These are phyloP conservation scores for Pyrocoelia pectoralis DNA, from an alignment of 2,888 invertebrate species.

Conservation along the genomic window DNA sequence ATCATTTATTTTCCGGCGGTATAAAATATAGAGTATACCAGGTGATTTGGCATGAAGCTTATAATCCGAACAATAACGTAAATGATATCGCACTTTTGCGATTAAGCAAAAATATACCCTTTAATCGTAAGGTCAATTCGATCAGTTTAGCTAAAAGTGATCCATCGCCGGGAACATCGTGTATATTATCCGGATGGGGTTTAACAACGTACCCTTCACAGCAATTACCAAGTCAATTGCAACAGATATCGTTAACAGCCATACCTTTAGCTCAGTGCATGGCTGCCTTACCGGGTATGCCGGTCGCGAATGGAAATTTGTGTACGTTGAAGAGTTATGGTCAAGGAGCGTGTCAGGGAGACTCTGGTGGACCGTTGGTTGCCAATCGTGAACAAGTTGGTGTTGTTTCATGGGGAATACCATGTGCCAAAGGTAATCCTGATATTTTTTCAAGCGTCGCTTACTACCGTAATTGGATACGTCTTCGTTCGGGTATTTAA, in stretches of 20 bases:
- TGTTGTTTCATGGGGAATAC: slow-evolving; percentile 65
- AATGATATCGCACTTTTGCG: slow-evolving; percentile 42
- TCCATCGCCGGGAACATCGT: slow-evolving; percentile 13
- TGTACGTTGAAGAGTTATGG: slow-evolving; percentile 67
- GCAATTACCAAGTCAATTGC: slow-evolving; percentile 62
- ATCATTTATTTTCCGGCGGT: slow-evolving; percentile 60
- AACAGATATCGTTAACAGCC: slow-evolving; percentile 63
- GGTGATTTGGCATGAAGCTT: slow-evolving; percentile 60
- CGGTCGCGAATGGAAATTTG: slow-evolving; percentile 63
- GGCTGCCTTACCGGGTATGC: slow-evolving; percentile 36
- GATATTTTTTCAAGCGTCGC: slow-evolving; percentile 64
- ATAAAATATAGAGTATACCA: slow-evolving; percentile 54
- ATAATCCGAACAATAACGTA: slow-evolving; percentile 47
- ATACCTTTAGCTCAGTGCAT: slow-evolving; percentile 63
- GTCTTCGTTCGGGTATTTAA: slow-evolving; percentile 13
- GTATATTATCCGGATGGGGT: slow-evolving; percentile 39
- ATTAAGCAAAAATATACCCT: slow-evolving; percentile 20
- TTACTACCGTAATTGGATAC: slow-evolving; percentile 61
- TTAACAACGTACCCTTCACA: slow-evolving; percentile 63
- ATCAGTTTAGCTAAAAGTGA: background rate
- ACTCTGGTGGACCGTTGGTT: slow-evolving; percentile 65
- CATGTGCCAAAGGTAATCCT: slow-evolving; percentile 64
- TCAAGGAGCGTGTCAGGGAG: slow-evolving; percentile 67
- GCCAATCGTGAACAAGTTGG: slow-evolving; percentile 59
- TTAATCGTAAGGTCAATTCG: slow-evolving; percentile 1